phyloP scores from a whole-genome alignment of 1,140 invertebrate genomes.

The Zaprionus nigranus region DNA sequence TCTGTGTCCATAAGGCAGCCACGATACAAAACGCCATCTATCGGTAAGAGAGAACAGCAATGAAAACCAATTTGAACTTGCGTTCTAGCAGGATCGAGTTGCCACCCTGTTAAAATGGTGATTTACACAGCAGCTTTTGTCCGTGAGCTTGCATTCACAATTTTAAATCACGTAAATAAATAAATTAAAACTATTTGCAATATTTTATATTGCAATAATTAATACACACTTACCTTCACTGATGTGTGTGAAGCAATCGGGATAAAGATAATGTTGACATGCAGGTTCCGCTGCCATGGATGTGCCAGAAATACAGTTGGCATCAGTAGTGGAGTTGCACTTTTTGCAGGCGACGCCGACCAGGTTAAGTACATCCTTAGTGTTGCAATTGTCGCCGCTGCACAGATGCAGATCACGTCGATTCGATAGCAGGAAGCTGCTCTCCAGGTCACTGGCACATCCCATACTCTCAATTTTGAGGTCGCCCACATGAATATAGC shows the following conservation, averaged over 20 bases:
- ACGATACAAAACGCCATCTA: slow-evolving; percentile 62
- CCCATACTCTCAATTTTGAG: slow-evolving; percentile 54
- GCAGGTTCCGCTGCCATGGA: rapidly evolving
- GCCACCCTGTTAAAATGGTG: not conserved
- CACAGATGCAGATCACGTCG: slow-evolving; percentile 61
- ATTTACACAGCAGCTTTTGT: not conserved
- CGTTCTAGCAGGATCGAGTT: not conserved
- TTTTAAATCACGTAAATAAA: not conserved
- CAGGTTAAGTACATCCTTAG: slow-evolving; percentile 46
- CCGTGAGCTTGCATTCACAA: not conserved
- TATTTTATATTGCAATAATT: not conserved
- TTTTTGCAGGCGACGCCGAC: slow-evolving; percentile 26
- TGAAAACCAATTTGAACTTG: not conserved
- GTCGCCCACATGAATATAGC: slow-evolving; percentile 70
- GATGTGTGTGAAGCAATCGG: slow-evolving; percentile 54
- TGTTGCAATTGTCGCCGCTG: slow-evolving; percentile 66
- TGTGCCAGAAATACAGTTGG: slow-evolving; percentile 35
- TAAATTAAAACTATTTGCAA: too few relatives aligned
- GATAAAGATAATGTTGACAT: slow-evolving; percentile 58
- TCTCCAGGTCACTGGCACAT: slow-evolving; percentile 63
- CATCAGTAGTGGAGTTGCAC: slow-evolving; percentile 49
- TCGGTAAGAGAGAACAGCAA: not conserved
- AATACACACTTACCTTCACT: slow-evolving; percentile 43
- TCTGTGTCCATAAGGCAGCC: slow-evolving; percentile 63
- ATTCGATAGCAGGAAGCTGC: slow-evolving; percentile 26